Conservation (phyloP, 2,113 vertebrate species). For the Pangasianodon gigas region DNA sequence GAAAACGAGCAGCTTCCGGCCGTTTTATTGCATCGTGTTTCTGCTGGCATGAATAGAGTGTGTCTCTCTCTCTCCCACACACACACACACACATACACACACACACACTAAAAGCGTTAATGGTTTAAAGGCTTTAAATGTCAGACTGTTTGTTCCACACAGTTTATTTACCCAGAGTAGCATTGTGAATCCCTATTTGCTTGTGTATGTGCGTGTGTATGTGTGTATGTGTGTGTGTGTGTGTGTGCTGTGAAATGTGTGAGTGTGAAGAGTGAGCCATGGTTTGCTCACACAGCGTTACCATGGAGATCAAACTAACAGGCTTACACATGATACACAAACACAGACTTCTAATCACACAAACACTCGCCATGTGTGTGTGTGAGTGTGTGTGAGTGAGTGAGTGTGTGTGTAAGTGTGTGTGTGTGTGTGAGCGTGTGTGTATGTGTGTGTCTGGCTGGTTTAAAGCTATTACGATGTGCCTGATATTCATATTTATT, state of each 20-base stretch:
- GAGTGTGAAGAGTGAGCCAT: constrained; percentile 21
- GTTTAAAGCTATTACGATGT: background rate
- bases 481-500: constrained; percentile 5
- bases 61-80: background rate
- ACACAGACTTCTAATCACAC: constrained; percentile 1
- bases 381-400: background rate
- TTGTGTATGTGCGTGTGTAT: constrained; percentile 16
- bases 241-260: constrained; percentile 19
- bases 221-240: constrained; percentile 7
- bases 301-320: constrained; percentile 44
- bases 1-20: background rate
- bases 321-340: constrained; percentile 11
- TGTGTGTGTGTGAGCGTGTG: background rate
- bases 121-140: constrained; percentile 51
- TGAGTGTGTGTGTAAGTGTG: background rate
- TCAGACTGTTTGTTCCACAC: constrained; percentile 38
- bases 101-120: constrained; percentile 28
- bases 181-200: constrained; percentile 2
- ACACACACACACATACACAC: background rate
- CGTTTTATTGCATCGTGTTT: background rate
- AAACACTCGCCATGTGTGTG: background rate
- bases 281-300: constrained; percentile 33
- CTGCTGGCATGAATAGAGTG: background rate
- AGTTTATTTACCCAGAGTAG: constrained; percentile 36
- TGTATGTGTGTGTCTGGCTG: background rate